phyloP scores from a whole-genome alignment of 2,888 invertebrate genomes.

The Fissipunctia ypsillon region DNA sequence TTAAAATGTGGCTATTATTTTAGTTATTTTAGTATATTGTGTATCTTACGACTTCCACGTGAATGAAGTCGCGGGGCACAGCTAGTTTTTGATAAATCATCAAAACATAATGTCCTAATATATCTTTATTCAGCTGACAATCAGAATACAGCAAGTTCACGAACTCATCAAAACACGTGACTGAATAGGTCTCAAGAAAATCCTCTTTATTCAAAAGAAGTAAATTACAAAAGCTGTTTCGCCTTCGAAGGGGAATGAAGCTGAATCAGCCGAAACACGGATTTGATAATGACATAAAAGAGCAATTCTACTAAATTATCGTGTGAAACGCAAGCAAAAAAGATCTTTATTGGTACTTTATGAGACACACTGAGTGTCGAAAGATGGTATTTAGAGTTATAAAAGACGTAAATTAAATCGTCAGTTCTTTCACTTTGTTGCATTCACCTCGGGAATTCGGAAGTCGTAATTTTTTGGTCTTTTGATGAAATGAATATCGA shows the following conservation, averaged over 20 bases:
- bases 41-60: too few species aligned
- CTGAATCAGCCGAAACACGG: constrained; percentile 65
- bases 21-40: too few species aligned
- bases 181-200: constrained; percentile 36
- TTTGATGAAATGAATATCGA: not conserved
- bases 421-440: not conserved
- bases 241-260: constrained; percentile 51
- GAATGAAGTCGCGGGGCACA: too few species aligned
- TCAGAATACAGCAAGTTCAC: constrained; percentile 24
- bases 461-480: not conserved
- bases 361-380: constrained; percentile 41
- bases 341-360: constrained; percentile 53
- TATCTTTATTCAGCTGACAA: constrained; percentile 20
- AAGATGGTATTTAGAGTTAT: constrained; percentile 28
- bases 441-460: not conserved
- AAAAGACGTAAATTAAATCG: constrained; percentile 25
- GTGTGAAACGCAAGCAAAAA: constrained; percentile 62
- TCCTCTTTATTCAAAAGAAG: constrained; percentile 56
- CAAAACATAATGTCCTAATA: constrained; percentile 1
- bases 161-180: constrained; percentile 34
- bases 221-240: constrained; percentile 65
- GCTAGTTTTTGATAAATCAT: not conserved
- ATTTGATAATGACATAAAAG: constrained; percentile 70
- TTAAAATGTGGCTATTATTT: too few species aligned
- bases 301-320: constrained; percentile 67